Percentiles rank a stretch among this genome's conserved stretches.
phyloP scores from a whole-genome alignment of 1,140 invertebrate species.

The Helicoverpa zea region DNA sequence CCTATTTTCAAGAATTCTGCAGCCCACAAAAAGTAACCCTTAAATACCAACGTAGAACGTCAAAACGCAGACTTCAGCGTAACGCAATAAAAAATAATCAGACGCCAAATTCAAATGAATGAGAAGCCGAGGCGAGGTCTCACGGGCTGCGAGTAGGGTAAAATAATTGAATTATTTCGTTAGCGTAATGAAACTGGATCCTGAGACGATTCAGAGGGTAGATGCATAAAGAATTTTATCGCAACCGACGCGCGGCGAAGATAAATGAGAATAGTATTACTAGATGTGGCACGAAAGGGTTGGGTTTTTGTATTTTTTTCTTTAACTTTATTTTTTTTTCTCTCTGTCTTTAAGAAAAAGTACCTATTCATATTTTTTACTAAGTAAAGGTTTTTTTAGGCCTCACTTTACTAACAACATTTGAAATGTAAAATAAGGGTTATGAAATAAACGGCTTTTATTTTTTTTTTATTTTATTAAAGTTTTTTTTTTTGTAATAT shows the following conservation, averaged over 20 bases:
- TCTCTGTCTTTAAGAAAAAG: not conserved
- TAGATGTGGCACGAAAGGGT: constrained; percentile 25
- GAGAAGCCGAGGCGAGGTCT: constrained; percentile 29
- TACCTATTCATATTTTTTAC: too few species aligned
- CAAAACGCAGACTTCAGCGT: constrained; percentile 8
- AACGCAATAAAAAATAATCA: constrained; percentile 48
- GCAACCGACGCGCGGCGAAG: constrained; percentile 49
- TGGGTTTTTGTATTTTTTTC: not conserved
- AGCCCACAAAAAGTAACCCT: constrained; percentile 6
- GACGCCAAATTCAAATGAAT: constrained; percentile 37
- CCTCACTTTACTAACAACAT: too few species aligned
- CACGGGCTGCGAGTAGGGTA: constrained; percentile 37
- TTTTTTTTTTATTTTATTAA: too few species aligned
- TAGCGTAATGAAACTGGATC: constrained; percentile 80
- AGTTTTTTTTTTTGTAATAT: too few species aligned
- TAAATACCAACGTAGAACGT: not conserved
- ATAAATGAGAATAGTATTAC: not conserved
- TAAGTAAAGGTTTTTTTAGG: too few species aligned
- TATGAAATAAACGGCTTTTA: too few species aligned
- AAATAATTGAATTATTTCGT: constrained; percentile 80
- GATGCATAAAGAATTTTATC: constrained; percentile 76
- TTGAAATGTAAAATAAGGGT: too few species aligned
- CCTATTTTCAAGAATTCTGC: too few species aligned
- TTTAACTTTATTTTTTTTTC: not conserved
- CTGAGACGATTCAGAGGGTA: constrained; percentile 70